Conservation (phyloP, 1,140 invertebrate species). For the Diabrotica undecimpunctata region DNA sequence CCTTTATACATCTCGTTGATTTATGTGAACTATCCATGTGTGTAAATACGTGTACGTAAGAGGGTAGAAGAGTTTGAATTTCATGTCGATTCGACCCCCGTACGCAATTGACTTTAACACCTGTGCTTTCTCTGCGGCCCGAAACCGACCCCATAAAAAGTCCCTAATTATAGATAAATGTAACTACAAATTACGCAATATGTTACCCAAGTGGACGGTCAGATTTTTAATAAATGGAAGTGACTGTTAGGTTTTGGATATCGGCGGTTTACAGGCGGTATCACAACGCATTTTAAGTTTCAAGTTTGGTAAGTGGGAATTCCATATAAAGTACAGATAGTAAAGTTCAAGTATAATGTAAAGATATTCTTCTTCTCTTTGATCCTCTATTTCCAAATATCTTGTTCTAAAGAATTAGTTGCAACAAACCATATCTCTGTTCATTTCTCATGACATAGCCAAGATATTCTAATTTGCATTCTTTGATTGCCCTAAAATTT, state of each 20-base stretch:
- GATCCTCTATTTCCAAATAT: too few relatives aligned
- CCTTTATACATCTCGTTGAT: background rate
- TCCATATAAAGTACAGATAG: too few relatives aligned
- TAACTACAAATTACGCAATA: conserved; percentile 42
- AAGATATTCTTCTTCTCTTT: too few relatives aligned
- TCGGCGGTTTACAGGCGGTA: too few relatives aligned
- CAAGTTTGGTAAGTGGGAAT: too few relatives aligned
- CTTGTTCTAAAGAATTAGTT: too few relatives aligned
- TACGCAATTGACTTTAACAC: conserved; percentile 28
- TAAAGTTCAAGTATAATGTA: too few relatives aligned
- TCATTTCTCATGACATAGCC: too few relatives aligned
- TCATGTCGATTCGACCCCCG: conserved; percentile 13
- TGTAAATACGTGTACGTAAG: conserved; percentile 8
- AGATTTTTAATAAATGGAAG: conserved; percentile 15
- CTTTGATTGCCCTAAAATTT: too few relatives aligned
- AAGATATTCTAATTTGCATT: too few relatives aligned
- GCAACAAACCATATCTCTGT: too few relatives aligned
- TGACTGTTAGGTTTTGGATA: background rate
- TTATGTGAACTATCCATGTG: conserved; percentile 13
- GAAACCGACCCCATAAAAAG: conserved; percentile 3
- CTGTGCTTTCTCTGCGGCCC: conserved; percentile 27
- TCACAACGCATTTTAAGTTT: too few relatives aligned
- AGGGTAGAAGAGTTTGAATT: conserved; percentile 3
- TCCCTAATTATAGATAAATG: conserved; percentile 31
- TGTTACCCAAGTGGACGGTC: conserved; percentile 28